Evolutionary conservation across 2,113 vertebrate species (phyloP).

Genomic region (Miniopterus natalensis): DNA sequence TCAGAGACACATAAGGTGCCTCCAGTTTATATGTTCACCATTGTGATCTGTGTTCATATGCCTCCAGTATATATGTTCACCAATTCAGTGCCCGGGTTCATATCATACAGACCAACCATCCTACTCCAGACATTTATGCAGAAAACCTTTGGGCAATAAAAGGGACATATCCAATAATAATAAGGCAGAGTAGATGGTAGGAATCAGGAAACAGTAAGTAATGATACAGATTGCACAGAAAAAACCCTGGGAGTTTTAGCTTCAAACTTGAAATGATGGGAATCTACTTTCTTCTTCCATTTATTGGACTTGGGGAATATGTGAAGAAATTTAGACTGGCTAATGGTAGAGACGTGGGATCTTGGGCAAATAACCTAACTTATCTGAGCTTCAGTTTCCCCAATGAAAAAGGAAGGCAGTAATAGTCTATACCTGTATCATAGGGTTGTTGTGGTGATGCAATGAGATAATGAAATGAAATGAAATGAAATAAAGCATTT

Average conservation of each 20-base stretch:
- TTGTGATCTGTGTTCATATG: not conserved
- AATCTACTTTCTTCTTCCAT: not conserved
- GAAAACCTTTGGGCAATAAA: not conserved
- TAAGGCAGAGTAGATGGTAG: not conserved
- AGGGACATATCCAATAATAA: not conserved
- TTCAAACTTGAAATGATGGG: not conserved
- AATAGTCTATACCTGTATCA: not conserved
- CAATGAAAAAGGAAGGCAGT: not conserved
- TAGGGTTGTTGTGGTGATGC: not conserved
- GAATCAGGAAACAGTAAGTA: not conserved
- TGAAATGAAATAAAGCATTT: not conserved
- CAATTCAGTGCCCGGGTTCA: not conserved
- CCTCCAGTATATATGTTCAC: not conserved
- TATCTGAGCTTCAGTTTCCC: not conserved
- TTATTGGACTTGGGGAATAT: not conserved
- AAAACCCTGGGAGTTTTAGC: not conserved
- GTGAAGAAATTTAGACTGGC: not conserved
- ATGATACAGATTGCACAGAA: not conserved
- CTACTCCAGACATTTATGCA: not conserved
- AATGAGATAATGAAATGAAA: not conserved
- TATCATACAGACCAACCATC: not conserved
- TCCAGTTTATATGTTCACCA: not conserved
- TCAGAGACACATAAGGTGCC: not conserved
- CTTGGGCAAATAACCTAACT: not conserved
- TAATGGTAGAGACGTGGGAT: not conserved